These are phyloP conservation scores for Tokudaia tokunoshimensis DNA, from an alignment of 2,797 vertebrate genomes.

Conservation along the genomic window DNA sequence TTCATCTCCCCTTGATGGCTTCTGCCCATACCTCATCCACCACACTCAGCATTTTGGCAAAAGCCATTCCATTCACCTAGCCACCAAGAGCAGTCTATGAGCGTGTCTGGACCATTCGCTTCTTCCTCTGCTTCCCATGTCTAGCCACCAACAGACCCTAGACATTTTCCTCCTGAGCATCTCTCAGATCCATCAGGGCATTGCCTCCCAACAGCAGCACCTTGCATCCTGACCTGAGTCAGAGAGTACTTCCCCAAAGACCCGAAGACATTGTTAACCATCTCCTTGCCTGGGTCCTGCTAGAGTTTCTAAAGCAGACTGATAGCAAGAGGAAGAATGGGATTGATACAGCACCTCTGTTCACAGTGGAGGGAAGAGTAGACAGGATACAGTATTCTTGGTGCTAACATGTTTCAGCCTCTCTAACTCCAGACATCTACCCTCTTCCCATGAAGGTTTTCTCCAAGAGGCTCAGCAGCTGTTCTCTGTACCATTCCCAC, in stretches of 20 bases:
- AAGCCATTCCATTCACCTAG: not conserved
- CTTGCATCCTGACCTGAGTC: not conserved
- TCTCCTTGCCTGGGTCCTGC: not conserved
- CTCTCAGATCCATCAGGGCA: not conserved
- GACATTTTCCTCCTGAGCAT: not conserved
- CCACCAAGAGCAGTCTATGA: not conserved
- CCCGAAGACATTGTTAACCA: not conserved
- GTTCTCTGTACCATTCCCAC: not conserved
- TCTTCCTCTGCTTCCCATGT: not conserved
- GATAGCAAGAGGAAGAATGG: no score
- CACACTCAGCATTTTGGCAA: not conserved
- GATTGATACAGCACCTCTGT: not conserved
- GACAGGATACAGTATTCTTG: not conserved
- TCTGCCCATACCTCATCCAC: not conserved
- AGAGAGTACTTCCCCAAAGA: not conserved
- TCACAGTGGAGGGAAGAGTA: not conserved
- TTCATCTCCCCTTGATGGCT: not conserved
- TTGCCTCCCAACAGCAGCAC: not conserved
- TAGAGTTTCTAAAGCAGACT: not conserved
- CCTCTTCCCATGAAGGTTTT: not conserved
- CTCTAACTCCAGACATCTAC: accelerated
- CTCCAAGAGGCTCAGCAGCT: not conserved
- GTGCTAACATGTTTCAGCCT: not conserved
- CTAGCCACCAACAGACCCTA: not conserved
- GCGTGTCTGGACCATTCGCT: not conserved